phyloP scores from a whole-genome alignment of 2,888 invertebrate species.

The Zelleria hepariella region DNA sequence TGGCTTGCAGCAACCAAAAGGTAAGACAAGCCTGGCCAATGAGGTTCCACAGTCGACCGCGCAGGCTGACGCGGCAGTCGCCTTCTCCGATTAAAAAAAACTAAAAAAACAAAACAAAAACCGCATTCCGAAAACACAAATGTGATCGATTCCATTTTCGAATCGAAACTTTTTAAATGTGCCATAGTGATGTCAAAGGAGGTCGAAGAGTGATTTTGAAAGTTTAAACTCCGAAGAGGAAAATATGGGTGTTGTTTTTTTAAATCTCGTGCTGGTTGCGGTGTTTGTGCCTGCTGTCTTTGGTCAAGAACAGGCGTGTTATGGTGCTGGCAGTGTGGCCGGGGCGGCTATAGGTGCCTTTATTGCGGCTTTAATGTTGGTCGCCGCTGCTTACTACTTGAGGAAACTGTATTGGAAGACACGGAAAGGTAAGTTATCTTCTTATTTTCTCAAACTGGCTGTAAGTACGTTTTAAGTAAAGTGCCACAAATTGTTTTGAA shows the following conservation, averaged over 20 bases:
- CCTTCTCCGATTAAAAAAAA: constrained; percentile 20
- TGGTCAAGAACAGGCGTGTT: constrained; percentile 68
- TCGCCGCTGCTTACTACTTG: constrained; percentile 69
- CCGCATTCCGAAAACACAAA: constrained; percentile 40
- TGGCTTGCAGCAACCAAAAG: constrained; percentile 9
- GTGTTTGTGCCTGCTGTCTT: constrained; percentile 59
- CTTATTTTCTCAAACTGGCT: background rate
- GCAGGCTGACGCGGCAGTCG: constrained; percentile 54
- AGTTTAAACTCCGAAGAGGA: constrained; percentile 14
- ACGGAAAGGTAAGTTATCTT: constrained; percentile 60
- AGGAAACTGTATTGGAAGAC: constrained; percentile 76
- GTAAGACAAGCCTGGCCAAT: constrained; percentile 10
- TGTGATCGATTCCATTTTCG: constrained; percentile 32
- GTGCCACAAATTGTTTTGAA: background rate
- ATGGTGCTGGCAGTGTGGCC: constrained; percentile 78
- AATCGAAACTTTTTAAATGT: constrained; percentile 21
- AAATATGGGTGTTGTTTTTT: constrained; percentile 54
- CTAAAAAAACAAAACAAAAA: constrained; percentile 26
- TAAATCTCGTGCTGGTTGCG: constrained; percentile 39
- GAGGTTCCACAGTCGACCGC: constrained; percentile 47
- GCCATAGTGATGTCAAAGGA: constrained; percentile 42
- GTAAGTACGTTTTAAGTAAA: background rate
- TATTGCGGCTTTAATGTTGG: constrained; percentile 74
- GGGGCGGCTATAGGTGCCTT: constrained; percentile 81
- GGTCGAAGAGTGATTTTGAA: constrained; percentile 12